Evolutionary conservation across 1,140 invertebrate genomes (phyloP).

Genomic region (Armadillidium nasatum): DNA sequence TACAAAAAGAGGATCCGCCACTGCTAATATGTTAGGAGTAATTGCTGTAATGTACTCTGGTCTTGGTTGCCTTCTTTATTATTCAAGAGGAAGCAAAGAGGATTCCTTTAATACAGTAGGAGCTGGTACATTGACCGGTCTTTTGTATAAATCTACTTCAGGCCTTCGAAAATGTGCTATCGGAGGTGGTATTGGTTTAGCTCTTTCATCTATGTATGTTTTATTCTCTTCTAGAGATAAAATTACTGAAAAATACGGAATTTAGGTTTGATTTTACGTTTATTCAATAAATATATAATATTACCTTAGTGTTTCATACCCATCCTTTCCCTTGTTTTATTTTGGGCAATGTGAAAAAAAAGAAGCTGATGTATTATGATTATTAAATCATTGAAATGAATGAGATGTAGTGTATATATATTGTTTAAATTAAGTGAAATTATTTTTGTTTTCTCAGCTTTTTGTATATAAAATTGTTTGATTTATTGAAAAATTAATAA

Average conservation of each 20-base stretch:
- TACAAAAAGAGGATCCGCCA: constrained; percentile 85
- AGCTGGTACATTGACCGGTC: constrained; percentile 78
- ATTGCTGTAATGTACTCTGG: constrained; percentile 87
- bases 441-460: neutral
- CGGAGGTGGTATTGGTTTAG: constrained; percentile 68
- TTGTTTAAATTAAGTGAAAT: neutral
- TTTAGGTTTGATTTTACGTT: neutral
- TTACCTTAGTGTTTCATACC: neutral
- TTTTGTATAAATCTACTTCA: constrained; percentile 85
- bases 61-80: constrained; percentile 79
- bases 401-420: neutral
- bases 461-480: constrained; percentile 3
- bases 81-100: constrained; percentile 72
- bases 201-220: constrained; percentile 61
- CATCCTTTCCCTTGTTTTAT: neutral
- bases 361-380: neutral
- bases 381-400: neutral
- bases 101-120: constrained; percentile 81
- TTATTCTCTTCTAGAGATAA: constrained; percentile 52
- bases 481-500: neutral
- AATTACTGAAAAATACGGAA: constrained; percentile 14
- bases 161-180: constrained; percentile 66
- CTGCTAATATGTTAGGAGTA: constrained; percentile 82
- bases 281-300: neutral
- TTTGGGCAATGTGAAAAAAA: neutral